Evolutionary conservation across 2,888 invertebrate genomes (phyloP), one percentile per base, ranked within the genome.

Genomic region (Eupeodes latifasciatus): DNA sequence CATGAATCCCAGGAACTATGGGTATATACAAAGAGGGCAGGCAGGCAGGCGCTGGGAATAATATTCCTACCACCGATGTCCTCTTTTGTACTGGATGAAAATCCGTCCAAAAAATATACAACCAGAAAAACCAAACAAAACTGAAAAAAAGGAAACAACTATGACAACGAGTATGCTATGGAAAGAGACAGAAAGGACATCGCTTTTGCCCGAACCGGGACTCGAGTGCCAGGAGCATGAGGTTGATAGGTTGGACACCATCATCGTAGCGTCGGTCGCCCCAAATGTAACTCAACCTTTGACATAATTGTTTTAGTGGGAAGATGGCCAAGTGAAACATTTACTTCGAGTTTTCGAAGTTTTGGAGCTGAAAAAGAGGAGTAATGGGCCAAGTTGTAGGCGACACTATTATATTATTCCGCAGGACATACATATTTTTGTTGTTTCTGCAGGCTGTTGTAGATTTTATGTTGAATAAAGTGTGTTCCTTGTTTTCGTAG

Each of bases 281-380:
- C 53, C 55, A 77, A 84, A 74, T 75, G 84, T 84, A 88, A 84
- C 84, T 84, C 88, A 84, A 88, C 84, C 84, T 88, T 88, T 88
- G 88, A 88, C 84, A 77, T 88, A 88, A 88, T 88, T 88, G 88
- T 88, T 84, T 84, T 88, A 88, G 88, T 88, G 84, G 88, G 88
- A 88, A 84, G 84, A 78, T 78, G 88, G 88, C 88, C 84, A 88
- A 88, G 88, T 88, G 78, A 88, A 88, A 88, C 84, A 88, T 88
- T 88, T 88, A 88, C 88, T 88, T 84, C 76, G 74, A 64, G 57
- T 44, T 55, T 36, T 51, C 53, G 57, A 47, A 71, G 57, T 57
- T 44, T 12, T 19, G 49, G 19, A 64, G 62, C 49, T 79, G n/a
- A 53, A 53, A 53, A 69, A 36, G 27, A 51, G 57, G 44, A 57